phyloP scores from a whole-genome alignment of 2,888 invertebrate genomes.

The Embidobia sp. region DNA sequence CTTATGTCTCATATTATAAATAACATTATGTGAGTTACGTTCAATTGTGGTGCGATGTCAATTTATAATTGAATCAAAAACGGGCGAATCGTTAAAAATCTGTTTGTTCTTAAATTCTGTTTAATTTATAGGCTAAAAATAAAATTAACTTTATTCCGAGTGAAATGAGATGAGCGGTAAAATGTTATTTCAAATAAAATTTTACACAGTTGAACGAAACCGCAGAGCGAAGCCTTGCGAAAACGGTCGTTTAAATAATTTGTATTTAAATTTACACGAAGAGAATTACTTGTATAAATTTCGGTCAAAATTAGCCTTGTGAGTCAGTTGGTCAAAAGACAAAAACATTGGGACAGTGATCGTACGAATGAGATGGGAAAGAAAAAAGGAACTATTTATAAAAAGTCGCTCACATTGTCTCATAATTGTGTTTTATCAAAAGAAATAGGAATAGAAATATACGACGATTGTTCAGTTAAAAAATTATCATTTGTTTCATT shows the following conservation, averaged over 20 bases:
- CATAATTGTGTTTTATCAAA: too few species aligned
- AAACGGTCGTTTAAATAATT: not conserved
- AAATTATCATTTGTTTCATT: too few species aligned
- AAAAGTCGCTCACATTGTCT: too few species aligned
- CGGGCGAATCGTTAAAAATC: not conserved
- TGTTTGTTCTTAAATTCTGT: too few species aligned
- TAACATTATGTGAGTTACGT: conserved; percentile 16
- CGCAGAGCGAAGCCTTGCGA: too few species aligned
- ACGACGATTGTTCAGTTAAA: too few species aligned
- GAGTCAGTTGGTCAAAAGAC: conserved; percentile 20
- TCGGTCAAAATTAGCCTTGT: conserved; percentile 10
- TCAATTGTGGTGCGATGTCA: conserved; percentile 7
- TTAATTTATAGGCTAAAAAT: too few species aligned
- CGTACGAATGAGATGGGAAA: not conserved
- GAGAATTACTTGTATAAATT: conserved; percentile 1
- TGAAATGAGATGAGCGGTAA: too few species aligned
- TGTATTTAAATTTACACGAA: not conserved
- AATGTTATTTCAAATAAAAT: too few species aligned
- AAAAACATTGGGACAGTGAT: conserved; percentile 9
- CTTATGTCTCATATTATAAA: conserved; percentile 31
- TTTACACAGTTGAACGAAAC: too few species aligned
- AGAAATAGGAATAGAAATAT: too few species aligned
- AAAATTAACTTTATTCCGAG: too few species aligned
- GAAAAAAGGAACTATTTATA: conserved; percentile 6
- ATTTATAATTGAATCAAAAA: conserved; percentile 12